Conservation (phyloP, 2,113 vertebrate species). For the Panthera uncia region DNA sequence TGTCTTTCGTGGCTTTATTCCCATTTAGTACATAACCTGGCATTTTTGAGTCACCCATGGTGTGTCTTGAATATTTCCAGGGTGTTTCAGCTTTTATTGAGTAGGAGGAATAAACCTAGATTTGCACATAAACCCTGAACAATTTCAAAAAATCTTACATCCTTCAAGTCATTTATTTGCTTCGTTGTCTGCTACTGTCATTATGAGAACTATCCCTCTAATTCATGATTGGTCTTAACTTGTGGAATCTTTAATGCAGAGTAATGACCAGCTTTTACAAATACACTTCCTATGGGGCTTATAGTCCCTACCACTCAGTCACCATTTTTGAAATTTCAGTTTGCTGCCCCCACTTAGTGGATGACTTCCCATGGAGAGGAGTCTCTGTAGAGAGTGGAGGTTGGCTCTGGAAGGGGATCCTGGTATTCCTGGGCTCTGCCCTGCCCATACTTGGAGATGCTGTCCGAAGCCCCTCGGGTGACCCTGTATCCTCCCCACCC, state of each 20-base stretch:
- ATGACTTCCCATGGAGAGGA: background rate
- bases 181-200: background rate
- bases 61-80: background rate
- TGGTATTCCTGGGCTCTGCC: background rate
- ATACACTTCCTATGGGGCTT: background rate
- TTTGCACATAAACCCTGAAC: background rate
- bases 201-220: background rate
- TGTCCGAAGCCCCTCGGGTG: background rate
- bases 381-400: background rate
- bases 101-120: background rate
- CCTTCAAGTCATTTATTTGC: background rate
- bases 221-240: background rate
- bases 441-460: background rate
- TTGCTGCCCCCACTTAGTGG: background rate
- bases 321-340: background rate
- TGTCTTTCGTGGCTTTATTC: slow-evolving; percentile 30
- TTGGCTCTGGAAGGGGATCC: no score
- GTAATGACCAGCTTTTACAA: background rate
- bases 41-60: slow-evolving; percentile 11
- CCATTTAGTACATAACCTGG: background rate
- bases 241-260: background rate
- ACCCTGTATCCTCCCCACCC: background rate
- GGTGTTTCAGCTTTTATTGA: slow-evolving; percentile 11
- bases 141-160: background rate
- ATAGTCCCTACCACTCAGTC: background rate